These are phyloP conservation scores for Plestiodon gilberti DNA, from an alignment of 2,113 vertebrate species.

Conservation along the genomic window DNA sequence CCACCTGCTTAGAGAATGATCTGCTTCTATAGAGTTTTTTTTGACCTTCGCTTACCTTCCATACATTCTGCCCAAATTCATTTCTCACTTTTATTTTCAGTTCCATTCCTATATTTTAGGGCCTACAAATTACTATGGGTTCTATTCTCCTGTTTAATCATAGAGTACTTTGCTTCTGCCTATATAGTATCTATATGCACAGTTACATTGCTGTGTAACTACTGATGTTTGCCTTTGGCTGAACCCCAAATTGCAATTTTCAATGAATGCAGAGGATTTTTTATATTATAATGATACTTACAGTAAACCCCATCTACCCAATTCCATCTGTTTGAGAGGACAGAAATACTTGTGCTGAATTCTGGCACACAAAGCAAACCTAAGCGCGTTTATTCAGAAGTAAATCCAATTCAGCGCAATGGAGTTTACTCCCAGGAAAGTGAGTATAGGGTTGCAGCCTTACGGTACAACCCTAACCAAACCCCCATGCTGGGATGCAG, in stretches of 20 bases:
- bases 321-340: background rate
- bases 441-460: no score
- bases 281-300: background rate
- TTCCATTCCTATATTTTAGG: background rate
- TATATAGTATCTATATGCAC: background rate
- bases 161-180: background rate
- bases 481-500: no score
- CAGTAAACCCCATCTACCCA: background rate
- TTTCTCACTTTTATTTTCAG: slow-evolving; percentile 4
- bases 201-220: background rate
- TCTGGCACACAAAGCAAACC: background rate
- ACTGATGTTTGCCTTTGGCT: background rate
- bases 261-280: background rate
- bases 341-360: background rate
- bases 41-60: background rate
- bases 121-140: background rate
- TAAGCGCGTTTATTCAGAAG: no score
- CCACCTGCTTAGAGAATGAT: background rate
- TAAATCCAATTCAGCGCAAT: no score
- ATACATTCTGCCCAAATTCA: background rate
- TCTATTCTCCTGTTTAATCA: background rate
- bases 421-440: no score
- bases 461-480: no score
- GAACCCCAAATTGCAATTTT: background rate
- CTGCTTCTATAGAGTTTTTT: background rate